Evolutionary conservation across 2,113 vertebrate genomes (phyloP).

Genomic region (Stigmatopora nigra): DNA sequence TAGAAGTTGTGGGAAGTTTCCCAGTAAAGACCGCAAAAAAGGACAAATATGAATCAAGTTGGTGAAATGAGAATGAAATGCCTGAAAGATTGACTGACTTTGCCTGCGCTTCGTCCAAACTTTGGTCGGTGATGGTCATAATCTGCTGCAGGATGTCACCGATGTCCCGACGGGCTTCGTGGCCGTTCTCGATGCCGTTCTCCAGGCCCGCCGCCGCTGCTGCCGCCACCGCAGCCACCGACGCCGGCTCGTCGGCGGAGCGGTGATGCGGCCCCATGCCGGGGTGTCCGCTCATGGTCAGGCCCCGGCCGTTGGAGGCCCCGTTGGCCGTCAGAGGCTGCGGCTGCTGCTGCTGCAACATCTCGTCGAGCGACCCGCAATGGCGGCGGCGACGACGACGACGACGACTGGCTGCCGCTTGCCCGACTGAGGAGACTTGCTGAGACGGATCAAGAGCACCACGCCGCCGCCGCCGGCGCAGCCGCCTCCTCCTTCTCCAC

Average conservation of each 20-base stretch:
- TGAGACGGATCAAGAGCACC: neutral
- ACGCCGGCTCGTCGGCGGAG: constrained; percentile 65
- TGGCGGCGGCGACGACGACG: constrained; percentile 53
- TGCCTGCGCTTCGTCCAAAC: constrained; percentile 96
- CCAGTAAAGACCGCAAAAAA: constrained; percentile 17
- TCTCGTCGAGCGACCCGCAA: constrained; percentile 63
- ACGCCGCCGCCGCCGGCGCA: neutral
- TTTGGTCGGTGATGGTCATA: constrained; percentile 99
- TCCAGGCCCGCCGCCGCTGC: constrained; percentile 66
- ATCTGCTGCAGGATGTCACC: constrained; percentile 98
- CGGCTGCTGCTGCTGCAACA: constrained; percentile 69
- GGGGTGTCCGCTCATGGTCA: constrained; percentile 65
- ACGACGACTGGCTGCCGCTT: constrained; percentile 64
- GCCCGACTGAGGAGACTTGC: constrained; percentile 29
- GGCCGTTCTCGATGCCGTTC: constrained; percentile 84
- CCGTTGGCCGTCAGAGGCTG: constrained; percentile 72
- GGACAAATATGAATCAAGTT: neutral
- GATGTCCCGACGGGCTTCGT: constrained; percentile 85
- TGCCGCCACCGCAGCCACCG: neutral
- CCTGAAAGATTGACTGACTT: constrained; percentile 71
- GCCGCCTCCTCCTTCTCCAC: neutral
- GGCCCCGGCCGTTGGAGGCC: constrained; percentile 71
- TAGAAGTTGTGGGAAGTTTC: constrained; percentile 62
- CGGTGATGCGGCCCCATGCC: constrained; percentile 60
- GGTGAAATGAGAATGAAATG: neutral